These are phyloP conservation scores for Tragelaphus eurycerus DNA, from an alignment of 2,797 vertebrate genomes.

Conservation along the genomic window DNA sequence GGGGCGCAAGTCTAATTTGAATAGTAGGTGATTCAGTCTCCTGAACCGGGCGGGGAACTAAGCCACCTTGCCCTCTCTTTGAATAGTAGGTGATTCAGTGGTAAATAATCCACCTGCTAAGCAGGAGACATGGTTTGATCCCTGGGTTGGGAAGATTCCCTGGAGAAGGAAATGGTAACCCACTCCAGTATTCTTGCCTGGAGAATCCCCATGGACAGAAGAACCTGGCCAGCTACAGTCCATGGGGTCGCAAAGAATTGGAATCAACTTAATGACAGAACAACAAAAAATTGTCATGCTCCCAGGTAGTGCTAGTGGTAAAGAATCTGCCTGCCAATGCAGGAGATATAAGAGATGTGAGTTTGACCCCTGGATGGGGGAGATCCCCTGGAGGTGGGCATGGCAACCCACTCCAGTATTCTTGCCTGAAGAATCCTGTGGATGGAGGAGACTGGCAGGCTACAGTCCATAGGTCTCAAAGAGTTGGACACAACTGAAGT, in stretches of 20 bases:
- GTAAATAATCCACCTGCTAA: background rate
- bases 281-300: background rate
- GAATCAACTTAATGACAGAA: background rate
- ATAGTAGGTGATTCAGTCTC: no score
- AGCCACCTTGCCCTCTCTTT: constrained; percentile 1
- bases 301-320: background rate
- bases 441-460: background rate
- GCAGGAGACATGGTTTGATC: background rate
- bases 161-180: background rate
- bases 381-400: background rate
- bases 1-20: no score
- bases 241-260: background rate
- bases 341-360: background rate
- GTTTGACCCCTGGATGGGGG: fast-evolving
- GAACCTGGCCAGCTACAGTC: background rate
- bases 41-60: no score
- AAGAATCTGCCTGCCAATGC: background rate
- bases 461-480: background rate
- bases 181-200: background rate
- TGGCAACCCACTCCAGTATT: background rate
- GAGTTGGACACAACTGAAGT: background rate
- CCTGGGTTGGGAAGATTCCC: background rate
- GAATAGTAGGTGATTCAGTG: background rate
- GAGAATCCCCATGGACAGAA: background rate
- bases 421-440: background rate